Base-by-base conservation (phyloP, 2,113 vertebrate species). In the Baryphthengus martii region DNA sequence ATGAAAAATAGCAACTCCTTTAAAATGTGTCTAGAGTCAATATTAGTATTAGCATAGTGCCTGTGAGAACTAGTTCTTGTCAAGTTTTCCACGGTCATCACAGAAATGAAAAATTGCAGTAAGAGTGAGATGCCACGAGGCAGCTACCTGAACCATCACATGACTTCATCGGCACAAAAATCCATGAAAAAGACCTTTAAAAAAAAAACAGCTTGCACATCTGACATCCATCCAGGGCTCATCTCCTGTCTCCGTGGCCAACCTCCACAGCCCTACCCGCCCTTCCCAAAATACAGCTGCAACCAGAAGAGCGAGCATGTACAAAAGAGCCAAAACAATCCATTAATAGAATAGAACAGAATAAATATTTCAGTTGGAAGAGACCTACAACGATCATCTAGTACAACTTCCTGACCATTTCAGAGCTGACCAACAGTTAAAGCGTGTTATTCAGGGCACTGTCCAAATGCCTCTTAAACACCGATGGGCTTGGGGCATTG, bases 21-120 rank as follows among this genome's bases (percentile, higher is more conserved):
- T 58, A 80, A 96, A 92, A 88, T 90, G 47, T 80, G 39, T 40
- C 39, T 85, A 92, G 72, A 92, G 85, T 84, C 68, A 94, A 78
- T 90, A 92, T 85, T 86, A 94, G 47, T 56, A 52, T 80, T 95
- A 94, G 88, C 75, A 74, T 4, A 78, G 44, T 28, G 82, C 42
- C 82, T 85, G 66, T 63, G 85, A 93, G 85, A 93, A 90, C 65
- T 9, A 67, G 63, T 15, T 66, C 65, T 85, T 67, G 33, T 63
- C 53, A 79, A 42, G 58, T 15, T 85, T 80, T 93, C 63, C 73
- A 71, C 0, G 2, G 75, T 33, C 79, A 33, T 35, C 47, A 63
- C 13, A 44, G 68, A 86, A 80, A 86, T 33, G 13, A 88, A 84
- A 88, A 84, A 81, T 20, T 24, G 29, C 52, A 78, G 17, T 16